Evolutionary conservation across 2,888 invertebrate genomes (phyloP), one percentile per base, ranked within the genome.

Genomic region (Stenichneumon culpator): DNA sequence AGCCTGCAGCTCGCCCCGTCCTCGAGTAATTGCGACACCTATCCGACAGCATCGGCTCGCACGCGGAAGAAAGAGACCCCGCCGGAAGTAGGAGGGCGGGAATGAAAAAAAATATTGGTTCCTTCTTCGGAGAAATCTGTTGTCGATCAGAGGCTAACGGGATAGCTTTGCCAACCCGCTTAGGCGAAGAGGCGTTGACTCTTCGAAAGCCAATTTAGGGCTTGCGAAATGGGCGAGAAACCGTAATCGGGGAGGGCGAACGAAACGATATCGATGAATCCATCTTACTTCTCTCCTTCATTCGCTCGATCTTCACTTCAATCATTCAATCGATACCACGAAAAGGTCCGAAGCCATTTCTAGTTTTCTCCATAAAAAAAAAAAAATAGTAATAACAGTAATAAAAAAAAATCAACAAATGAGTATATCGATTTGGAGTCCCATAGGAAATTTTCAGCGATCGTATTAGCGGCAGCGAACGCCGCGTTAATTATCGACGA

Each of bases 41-140:
- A 65, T 28, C 75, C 60, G 57, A 79, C 54, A 54, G 57, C 67
- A 67, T 52, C 68, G 47, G 60, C 54, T 32, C 52, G 25, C 50
- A 36, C 28, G 50, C 25, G n/a, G 44, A 74, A 52, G 52, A 77
- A 70, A 82, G 36, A 69, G 65, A 19, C 69, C 25, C 63, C 14
- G 16, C 44, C 44, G 44, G 4, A 54, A 47, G 77, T 47, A 28
- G 52, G 22, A 74, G 44, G 69, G 19, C 11, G 47, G 19, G 11
- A 28, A 28, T 19, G 22, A 32, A 87, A 87, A 88, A 88, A 88
- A 79, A 82, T 75, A 57, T 54, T 83, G 19, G 82, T 87, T 89
- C 85, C 87, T 82, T 79, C 84, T 84, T 74, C n/a, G 54, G n/a
- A 32, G 83, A 89, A 89, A 91, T 90, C 89, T 89, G 88, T 87